phyloP scores from a whole-genome alignment of 1,140 invertebrate genomes.

The Colletes latitarsis region DNA sequence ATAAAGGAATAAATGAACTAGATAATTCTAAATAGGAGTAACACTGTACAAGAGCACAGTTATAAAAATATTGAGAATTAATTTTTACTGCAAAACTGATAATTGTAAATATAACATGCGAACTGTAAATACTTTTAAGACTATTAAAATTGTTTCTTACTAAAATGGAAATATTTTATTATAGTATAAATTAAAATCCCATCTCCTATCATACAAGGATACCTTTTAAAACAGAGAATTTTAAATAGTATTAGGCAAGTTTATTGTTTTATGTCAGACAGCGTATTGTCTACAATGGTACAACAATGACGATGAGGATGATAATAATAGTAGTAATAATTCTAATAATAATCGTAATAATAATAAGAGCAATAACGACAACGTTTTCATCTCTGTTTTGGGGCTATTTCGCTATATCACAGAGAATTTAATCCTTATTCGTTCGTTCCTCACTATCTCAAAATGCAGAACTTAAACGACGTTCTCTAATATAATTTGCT shows the following conservation, averaged over 20 bases:
- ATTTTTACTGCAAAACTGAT: neutral
- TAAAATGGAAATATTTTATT: neutral
- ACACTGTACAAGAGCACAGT: neutral
- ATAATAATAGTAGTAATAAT: conserved; percentile 62
- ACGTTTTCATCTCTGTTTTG: conserved; percentile 71
- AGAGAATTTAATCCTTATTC: conserved; percentile 70
- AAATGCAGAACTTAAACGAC: conserved; percentile 42
- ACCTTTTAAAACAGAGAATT: neutral
- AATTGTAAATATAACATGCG: conserved; percentile 19
- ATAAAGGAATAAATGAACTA: conserved; percentile 36
- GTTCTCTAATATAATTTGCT: conserved; percentile 36
- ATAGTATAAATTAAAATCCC: neutral
- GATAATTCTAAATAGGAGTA: neutral
- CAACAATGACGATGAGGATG: conserved; percentile 63
- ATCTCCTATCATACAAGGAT: neutral
- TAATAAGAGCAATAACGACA: conserved; percentile 67
- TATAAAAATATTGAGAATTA: neutral
- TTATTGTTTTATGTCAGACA: conserved; percentile 68
- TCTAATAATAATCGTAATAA: conserved; percentile 57
- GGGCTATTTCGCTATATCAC: conserved; percentile 75
- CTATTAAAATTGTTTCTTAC: conserved; percentile 32
- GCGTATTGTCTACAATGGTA: conserved; percentile 66
- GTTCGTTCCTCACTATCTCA: conserved; percentile 39
- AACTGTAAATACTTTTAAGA: conserved; percentile 29
- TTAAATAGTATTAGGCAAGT: conserved; percentile 67